Evolutionary conservation across 2,888 invertebrate species (phyloP).

Genomic region (Drosophila nr. fundita): DNA sequence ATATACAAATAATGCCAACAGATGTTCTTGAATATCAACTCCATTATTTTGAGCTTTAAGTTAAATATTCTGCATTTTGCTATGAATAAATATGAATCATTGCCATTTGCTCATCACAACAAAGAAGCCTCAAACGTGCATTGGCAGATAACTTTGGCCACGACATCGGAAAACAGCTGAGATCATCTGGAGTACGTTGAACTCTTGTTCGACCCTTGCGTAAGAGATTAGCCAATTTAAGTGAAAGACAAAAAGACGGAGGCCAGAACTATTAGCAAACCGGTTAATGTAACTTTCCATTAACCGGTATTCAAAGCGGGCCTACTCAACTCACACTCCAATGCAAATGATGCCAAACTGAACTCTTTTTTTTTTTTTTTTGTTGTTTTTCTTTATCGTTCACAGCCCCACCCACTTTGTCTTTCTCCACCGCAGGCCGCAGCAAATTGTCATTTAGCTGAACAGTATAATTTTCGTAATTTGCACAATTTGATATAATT

Average conservation of each 20-base stretch:
- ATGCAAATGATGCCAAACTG: constrained; percentile 29
- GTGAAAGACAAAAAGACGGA: constrained; percentile 49
- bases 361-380: not conserved
- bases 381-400: constrained; percentile 4
- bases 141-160: constrained; percentile 6
- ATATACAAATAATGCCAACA: not conserved
- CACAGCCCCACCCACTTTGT: constrained; percentile 22
- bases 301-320: constrained; percentile 44
- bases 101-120: constrained; percentile 11
- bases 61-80: constrained; percentile 4
- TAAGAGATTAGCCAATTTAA: constrained; percentile 55
- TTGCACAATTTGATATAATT: constrained; percentile 2
- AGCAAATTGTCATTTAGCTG: constrained; percentile 15
- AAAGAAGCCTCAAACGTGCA: not conserved
- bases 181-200: constrained; percentile 48
- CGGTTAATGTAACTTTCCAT: constrained; percentile 59
- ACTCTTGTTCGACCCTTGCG: constrained; percentile 52
- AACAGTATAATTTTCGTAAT: constrained; percentile 42
- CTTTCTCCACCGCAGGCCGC: constrained; percentile 46
- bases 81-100: constrained; percentile 17
- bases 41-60: not conserved
- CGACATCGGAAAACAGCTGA: constrained; percentile 18
- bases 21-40: constrained; percentile 2
- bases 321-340: constrained; percentile 30
- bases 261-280: constrained; percentile 61